Base-by-base conservation (phyloP, 1,140 invertebrate species). In the Cydia splendana region DNA sequence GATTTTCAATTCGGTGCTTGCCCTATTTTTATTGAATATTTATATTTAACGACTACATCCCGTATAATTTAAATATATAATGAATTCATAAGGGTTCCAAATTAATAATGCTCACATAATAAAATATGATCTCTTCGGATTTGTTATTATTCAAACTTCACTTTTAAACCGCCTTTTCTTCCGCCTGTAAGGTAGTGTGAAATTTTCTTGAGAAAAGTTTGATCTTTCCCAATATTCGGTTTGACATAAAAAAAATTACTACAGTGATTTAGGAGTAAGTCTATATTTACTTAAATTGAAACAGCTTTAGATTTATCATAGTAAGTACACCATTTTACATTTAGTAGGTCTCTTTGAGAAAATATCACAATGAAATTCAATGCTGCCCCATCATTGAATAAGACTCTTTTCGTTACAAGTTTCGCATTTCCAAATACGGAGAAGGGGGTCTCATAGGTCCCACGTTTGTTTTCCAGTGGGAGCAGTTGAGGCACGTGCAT, bases 101-200 rank as follows among this genome's bases (percentile, higher is more conserved):
- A 62, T 62, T 62, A 18, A 24, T 62, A 24, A 24, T 62, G 20
- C 18, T 6, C 20, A 0, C 2, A 24, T 62, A 24, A 2, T 42
- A 45, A 45, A 71, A 18, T 20, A 0, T 45, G 10, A 42, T 2
- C 34, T 67, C 67, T 5, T 38, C 3, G n/a, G 6, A 42, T 45
- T 20, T 71, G 34, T 71, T 71, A 42, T 71, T 71, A 18, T 71
- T n/a, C 30, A 0, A 71, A 71, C 34, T 62, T 24, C 2, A 62
- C 20, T 71, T 18, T 5, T 42, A 69, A 69, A 42, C 34, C n/a
- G 30, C n/a, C n/a, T 18, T 34, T 34, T n/a, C n/a, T n/a, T n/a
- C n/a, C n/a, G n/a, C n/a, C n/a, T 57, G 53, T 38, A 71, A 34
- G 45, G 38, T 45, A 38, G n/a, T 42, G 67, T 71, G 67, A 71